Percentiles rank a stretch among this genome's conserved stretches.
phyloP scores from a whole-genome alignment of 2,113 vertebrate genomes.

The Nasalis larvatus region DNA sequence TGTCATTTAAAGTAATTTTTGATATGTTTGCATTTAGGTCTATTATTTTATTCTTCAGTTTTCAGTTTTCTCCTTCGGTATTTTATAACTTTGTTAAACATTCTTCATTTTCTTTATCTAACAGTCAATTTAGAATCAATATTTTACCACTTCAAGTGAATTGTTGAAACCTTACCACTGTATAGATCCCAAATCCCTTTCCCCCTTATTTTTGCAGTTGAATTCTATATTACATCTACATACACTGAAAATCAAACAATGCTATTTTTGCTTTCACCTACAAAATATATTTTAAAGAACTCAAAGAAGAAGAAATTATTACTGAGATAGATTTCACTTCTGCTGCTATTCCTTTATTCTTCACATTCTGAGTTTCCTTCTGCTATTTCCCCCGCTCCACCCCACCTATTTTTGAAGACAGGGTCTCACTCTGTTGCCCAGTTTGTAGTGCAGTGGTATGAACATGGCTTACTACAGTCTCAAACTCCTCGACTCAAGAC shows the following conservation, averaged over 20 bases:
- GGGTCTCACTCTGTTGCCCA: too few species aligned
- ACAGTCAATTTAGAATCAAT: background rate
- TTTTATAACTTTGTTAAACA: background rate
- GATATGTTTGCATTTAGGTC: background rate
- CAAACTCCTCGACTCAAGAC: too few species aligned
- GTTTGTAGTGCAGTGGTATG: too few species aligned
- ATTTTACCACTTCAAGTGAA: background rate
- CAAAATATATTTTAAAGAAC: background rate
- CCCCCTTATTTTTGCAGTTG: background rate
- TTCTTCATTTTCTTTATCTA: background rate
- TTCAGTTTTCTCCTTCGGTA: background rate
- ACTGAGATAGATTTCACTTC: too few species aligned
- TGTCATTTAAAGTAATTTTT: background rate
- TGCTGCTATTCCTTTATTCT: background rate
- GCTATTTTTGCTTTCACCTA: background rate
- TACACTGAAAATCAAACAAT: background rate
- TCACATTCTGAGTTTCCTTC: background rate
- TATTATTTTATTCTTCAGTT: background rate
- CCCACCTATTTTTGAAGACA: too few species aligned
- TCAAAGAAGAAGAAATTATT: too few species aligned
- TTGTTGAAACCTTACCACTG: background rate
- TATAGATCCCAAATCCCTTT: background rate
- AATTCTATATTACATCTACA: background rate
- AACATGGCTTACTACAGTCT: too few species aligned
- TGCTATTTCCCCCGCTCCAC: too few species aligned